Evolutionary conservation across 92 coral and sea anemone genomes (phyloP), one percentile per base, ranked within the genome.

Genomic region (Phenganax subtilis): DNA sequence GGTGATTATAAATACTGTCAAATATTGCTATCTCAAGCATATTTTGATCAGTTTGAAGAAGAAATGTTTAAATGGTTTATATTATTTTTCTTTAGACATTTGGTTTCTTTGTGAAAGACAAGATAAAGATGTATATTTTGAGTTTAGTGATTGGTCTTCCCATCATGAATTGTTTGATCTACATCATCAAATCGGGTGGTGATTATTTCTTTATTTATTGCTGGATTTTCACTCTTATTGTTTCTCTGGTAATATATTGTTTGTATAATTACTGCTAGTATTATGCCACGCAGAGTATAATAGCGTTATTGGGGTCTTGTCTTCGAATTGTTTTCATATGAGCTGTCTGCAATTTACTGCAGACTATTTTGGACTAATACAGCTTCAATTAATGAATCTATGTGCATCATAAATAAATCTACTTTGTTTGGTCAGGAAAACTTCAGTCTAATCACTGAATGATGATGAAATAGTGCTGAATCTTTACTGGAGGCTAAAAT

Each of bases 151-250:
- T 94, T 72, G 82, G 90, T 79, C 75, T 94, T 51, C 98, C 98
- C 8, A 86, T 94, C 57, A 84, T 88, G 56, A 89, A 91, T 51
- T 96, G 87, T 12, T 77, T 94, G 51, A 88, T 91, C 78, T 94
- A 82, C 88, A 94, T 94, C 84, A 92, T 94, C 84, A 94, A 94
- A 62, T 94, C 97, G 98, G 98, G 98, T 54, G 98, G 98, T 15
- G 90, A 90, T 31, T 94, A 94, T 84, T 94, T 94, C 88, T 94
- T 94, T 81, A 60, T 94, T 16, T 94, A 94, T 72, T 91, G 92
- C 52, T 94, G 98, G 98, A 87, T 91, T 14, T 94, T 94, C 69
- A 90, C 98, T 8, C 85, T 94, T 10, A 64, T 87, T 10, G 85
- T 94, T 10, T 90, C 94, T 11, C 69, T 94, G 98, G 98, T 94